phyloP scores from a whole-genome alignment of 1,140 invertebrate species.

The Macrosteles quadrilineatus region DNA sequence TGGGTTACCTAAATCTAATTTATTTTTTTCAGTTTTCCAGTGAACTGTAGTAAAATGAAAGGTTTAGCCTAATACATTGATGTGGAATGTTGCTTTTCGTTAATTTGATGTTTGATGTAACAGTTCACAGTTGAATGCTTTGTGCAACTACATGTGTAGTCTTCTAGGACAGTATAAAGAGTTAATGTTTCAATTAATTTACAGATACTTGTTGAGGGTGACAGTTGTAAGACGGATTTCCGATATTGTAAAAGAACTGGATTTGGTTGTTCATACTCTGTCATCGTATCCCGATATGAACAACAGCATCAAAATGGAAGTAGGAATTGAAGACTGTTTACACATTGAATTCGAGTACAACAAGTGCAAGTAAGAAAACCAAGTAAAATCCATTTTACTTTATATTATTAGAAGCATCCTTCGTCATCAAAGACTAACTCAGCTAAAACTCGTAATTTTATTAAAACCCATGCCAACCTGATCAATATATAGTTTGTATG shows the following conservation, averaged over 20 bases:
- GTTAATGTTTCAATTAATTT: slow-evolving; percentile 34
- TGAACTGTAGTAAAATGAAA: too few relatives aligned
- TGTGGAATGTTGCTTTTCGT: neutral
- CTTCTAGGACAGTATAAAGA: neutral
- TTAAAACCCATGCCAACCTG: too few relatives aligned
- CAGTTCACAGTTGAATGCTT: too few relatives aligned
- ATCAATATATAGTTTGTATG: too few relatives aligned
- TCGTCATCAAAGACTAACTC: too few relatives aligned
- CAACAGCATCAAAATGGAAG: slow-evolving; percentile 97
- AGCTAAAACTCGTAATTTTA: too few relatives aligned
- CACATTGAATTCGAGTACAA: slow-evolving; percentile 99
- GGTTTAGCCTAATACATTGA: too few relatives aligned
- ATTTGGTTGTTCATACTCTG: slow-evolving; percentile 96
- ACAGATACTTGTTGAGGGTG: slow-evolving; percentile 92
- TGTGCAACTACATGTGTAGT: too few relatives aligned
- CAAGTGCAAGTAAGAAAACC: slow-evolving; percentile 84
- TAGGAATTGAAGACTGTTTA: slow-evolving; percentile 96
- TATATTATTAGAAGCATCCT: slow-evolving; percentile 24
- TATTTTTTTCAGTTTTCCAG: too few relatives aligned
- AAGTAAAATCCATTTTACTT: slow-evolving; percentile 20
- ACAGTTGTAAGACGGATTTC: slow-evolving; percentile 92
- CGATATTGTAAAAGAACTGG: slow-evolving; percentile 95
- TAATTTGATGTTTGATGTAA: neutral
- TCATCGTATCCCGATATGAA: slow-evolving; percentile 98
- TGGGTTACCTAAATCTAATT: too few relatives aligned